Evolutionary conservation across 1,140 invertebrate species (phyloP), one percentile per base, ranked within the genome.

Genomic region (Parasteatoda tepidariorum): DNA sequence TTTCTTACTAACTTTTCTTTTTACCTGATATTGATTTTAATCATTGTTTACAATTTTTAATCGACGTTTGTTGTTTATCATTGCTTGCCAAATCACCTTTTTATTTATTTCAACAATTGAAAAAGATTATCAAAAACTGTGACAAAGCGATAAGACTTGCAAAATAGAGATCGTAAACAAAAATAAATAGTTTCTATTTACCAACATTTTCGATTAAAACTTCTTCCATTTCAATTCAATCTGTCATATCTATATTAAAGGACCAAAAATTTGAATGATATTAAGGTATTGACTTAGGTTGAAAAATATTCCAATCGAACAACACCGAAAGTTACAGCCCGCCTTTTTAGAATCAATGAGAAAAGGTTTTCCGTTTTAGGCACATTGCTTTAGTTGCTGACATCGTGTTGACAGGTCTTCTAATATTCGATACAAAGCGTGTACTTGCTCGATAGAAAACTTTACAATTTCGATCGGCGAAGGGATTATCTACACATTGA

Each of bases 341-440:
- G 59, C 73, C 34, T 64, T 76, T 76, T 64, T 76, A 76, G 34
- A 76, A 76, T 76, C 73, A 76, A 76, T 76, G 73, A 64, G 38
- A 33, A 26, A 38, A 38, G 33, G 34, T 28, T 64, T 48, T 48
- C 24, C n/a, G 24, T 41, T 28, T 24, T 33, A 26, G 55, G 55
- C 22, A 62, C 30, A 38, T 26, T 61, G 73, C 24, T 26, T 48
- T 64, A 34, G 34, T 48, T 76, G 57, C 64, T 76, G 73, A 76
- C 73, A 76, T 62, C 73, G 28, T 76, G 73, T 76, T 76, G 73
- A 76, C 73, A 76, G 73, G 61, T 64, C 73, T 62, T 48, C 73
- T 64, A 64, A 64, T 71, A 71, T 71, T 74, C 71, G 55, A 74
- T 74, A 74, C 68, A 55, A 71, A 71, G 68, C 48, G 48, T 38